Conservation (phyloP, 2,888 invertebrate genomes). For the Pristionchus fissidentatus region DNA sequence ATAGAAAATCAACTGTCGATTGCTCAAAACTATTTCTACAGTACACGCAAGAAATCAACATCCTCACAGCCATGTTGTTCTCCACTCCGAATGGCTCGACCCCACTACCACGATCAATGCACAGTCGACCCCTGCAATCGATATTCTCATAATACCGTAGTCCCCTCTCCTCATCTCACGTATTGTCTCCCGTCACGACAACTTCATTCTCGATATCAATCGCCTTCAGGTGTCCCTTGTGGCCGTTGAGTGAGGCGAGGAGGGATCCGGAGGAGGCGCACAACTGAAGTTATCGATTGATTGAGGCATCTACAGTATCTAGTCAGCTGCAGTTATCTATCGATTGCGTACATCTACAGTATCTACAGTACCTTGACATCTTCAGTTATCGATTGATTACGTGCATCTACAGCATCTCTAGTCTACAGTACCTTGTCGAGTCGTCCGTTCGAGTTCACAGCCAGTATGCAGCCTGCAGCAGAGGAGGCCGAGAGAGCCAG, state of each 20-base stretch:
- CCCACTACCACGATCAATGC: not conserved
- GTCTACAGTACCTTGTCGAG: slow-evolving; percentile 14
- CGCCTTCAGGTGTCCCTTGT: slow-evolving; percentile 6
- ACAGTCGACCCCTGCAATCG: slow-evolving; percentile 28
- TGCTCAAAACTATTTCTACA: no score
- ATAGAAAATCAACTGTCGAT: no score
- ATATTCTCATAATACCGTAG: not conserved
- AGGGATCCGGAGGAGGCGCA: not conserved
- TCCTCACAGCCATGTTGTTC: not conserved
- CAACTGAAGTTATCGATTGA: not conserved
- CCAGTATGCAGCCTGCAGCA: not conserved
- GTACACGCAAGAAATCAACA: not conserved
- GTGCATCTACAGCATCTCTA: not conserved
- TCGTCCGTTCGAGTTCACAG: not conserved
- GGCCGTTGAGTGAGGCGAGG: not conserved
- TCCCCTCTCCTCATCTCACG: not conserved
- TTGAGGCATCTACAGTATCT: not conserved
- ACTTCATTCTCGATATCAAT: not conserved
- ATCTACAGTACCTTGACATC: slow-evolving; percentile 6
- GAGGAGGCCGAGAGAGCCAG: not conserved
- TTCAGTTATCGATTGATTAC: not conserved
- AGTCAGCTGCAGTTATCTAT: not conserved
- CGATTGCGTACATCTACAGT: no score
- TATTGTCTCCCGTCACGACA: slow-evolving; percentile 24
- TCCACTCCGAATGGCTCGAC: not conserved